These are phyloP conservation scores for Montifringilla adamsi DNA, from an alignment of 2,113 vertebrate species.

Conservation along the genomic window DNA sequence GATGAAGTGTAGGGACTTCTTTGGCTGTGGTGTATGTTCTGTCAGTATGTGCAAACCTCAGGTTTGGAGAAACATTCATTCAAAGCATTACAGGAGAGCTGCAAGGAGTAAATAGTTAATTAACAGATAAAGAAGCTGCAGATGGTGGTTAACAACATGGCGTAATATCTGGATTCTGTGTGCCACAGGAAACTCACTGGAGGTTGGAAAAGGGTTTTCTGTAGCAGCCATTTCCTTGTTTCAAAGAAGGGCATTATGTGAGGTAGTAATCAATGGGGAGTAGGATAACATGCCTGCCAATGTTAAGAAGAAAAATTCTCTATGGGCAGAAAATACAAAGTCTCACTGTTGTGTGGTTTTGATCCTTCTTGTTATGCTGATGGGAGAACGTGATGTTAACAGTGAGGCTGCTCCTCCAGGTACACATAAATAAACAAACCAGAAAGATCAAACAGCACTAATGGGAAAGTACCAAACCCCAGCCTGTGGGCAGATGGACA, in stretches of 20 bases:
- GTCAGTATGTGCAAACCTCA: not conserved
- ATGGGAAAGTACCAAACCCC: not conserved
- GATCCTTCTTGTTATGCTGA: not conserved
- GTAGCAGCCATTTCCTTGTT: not conserved
- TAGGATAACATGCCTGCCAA: not conserved
- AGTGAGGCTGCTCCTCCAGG: not conserved
- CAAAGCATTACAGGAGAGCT: not conserved
- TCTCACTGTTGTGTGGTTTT: not conserved
- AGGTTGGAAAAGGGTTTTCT: not conserved
- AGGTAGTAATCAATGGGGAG: not conserved
- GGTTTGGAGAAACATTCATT: not conserved
- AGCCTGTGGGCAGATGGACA: slow-evolving; percentile 15
- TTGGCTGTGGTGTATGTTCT: not conserved
- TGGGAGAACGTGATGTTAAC: not conserved
- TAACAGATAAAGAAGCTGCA: not conserved
- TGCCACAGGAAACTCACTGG: not conserved
- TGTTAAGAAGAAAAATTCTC: not conserved
- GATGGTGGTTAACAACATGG: not conserved
- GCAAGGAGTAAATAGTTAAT: slow-evolving; percentile 18
- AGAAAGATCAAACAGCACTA: not conserved
- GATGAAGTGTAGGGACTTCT: not conserved
- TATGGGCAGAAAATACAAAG: not conserved
- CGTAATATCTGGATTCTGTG: not conserved
- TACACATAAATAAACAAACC: not conserved
- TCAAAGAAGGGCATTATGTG: not conserved